Base-by-base conservation (phyloP, 2,797 vertebrate genomes). In the Gymnoscopelus microlampas region DNA sequence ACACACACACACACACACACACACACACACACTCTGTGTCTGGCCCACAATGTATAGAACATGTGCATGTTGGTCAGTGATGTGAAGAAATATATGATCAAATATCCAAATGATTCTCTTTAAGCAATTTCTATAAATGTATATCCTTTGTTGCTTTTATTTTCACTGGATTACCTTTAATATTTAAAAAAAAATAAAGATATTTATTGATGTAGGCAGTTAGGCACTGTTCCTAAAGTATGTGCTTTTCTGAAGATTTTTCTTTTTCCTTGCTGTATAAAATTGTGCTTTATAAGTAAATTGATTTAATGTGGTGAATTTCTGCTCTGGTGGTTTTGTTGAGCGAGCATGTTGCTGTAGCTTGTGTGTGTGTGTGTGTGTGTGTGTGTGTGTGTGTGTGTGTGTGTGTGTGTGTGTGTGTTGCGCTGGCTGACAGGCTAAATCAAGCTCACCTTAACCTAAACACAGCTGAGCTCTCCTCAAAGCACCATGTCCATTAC, bases 331-430 rank as follows among this genome's bases (percentile, higher is more conserved):
- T 58, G 39, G 76, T 81, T 82, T 71, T 78, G 66, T 79, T 65
- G 78, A 88, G 68, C 72, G 60, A 23, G 78, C 70, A 68, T 80
- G 81, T 85, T 73, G 59, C 74, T 85, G 69, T 35, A 35, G 5
- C 32, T 7, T 35, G 32, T 4, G 32, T 68, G 15, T 53, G 71
- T 60, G 73, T 80, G 73, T 76, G 71, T 3, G 74, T 72, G 53
- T 67, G 26, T 15, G 73, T 80, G 73, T 76, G 71, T 3, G 74
- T 72, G 53, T 67, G 26, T 15, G 73, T 80, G 73, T 76, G 71
- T 35, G 32, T 4, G 32, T 68, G 15, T 53, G 71, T 60, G 73
- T 80, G 73, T 76, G 71, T 3, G 74, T 72, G 53, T 67, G 26
- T 15, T 70, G 55, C 50, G 66, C 56, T 53, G 62, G 55, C 61